phyloP scores from a whole-genome alignment of 2,113 vertebrate species.

The Narcine bancroftii region DNA sequence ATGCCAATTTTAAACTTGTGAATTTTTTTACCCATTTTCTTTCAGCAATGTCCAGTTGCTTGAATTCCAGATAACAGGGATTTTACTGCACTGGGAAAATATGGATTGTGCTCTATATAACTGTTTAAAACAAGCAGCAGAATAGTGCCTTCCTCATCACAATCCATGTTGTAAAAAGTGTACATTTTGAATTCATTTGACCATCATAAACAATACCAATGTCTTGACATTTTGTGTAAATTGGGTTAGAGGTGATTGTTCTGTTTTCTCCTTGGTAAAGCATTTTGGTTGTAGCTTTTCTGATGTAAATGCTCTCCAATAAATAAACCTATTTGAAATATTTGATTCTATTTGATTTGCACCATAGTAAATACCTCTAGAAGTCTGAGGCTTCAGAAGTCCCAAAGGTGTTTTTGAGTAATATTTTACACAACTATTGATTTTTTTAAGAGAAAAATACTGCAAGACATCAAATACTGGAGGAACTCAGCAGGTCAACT shows the following conservation, averaged over 20 bases:
- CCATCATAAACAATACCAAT: slow-evolving; percentile 50
- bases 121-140: slow-evolving; percentile 48
- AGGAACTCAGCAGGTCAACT: background rate
- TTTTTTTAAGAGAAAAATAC: background rate
- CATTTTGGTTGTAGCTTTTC: slow-evolving; percentile 60
- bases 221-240: slow-evolving; percentile 55
- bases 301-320: slow-evolving; percentile 61
- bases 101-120: slow-evolving; percentile 52
- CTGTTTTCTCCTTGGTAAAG: slow-evolving; percentile 49
- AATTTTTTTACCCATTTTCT: no score
- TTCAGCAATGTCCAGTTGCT: no score
- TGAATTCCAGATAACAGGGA: no score
- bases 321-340: slow-evolving; percentile 43
- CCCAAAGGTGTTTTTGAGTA: background rate
- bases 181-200: slow-evolving; percentile 48
- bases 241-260: slow-evolving; percentile 53
- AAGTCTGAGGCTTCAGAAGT: background rate
- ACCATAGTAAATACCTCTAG: background rate
- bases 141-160: slow-evolving; percentile 58
- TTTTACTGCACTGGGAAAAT: slow-evolving; percentile 52
- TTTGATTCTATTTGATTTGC: slow-evolving; percentile 24
- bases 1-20: no score
- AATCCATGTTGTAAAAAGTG: slow-evolving; percentile 50
- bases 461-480: no score
- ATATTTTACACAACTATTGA: background rate